A percentile compares a stretch with the other conserved stretches of the same genome.
Evolutionary conservation across 2,797 vertebrate species (phyloP).

Genomic region (Tinamus major): DNA sequence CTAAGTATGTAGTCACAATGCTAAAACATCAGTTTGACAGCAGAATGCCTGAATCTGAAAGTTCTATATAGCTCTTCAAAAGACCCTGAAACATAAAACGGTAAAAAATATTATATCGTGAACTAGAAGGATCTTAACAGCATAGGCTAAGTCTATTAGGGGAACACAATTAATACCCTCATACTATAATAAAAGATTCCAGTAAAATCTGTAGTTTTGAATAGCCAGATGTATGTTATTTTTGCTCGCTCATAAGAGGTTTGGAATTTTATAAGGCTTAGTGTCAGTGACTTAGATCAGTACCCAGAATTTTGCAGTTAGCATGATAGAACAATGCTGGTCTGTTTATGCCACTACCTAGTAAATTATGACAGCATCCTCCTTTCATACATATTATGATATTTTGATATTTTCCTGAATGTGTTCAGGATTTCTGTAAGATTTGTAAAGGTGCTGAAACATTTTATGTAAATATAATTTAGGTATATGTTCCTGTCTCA

Average conservation of each 20-base stretch:
- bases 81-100: neutral
- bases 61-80: neutral
- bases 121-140: neutral
- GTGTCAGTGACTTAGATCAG: neutral
- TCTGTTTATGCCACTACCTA: accelerated
- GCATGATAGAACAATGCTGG: neutral
- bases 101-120: neutral
- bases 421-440: neutral
- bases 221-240: neutral
- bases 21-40: neutral
- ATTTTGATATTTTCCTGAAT: neutral
- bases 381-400: neutral
- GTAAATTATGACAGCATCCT: neutral
- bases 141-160: neutral
- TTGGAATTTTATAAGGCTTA: neutral
- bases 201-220: neutral
- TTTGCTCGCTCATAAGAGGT: neutral
- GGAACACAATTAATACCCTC: neutral
- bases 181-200: neutral
- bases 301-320: neutral
- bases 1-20: neutral
- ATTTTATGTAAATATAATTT: neutral
- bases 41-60: neutral
- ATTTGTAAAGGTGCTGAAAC: neutral
- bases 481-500: neutral